Base-by-base conservation (phyloP, 1,140 invertebrate species). In the Macrosteles quadrilineatus region DNA sequence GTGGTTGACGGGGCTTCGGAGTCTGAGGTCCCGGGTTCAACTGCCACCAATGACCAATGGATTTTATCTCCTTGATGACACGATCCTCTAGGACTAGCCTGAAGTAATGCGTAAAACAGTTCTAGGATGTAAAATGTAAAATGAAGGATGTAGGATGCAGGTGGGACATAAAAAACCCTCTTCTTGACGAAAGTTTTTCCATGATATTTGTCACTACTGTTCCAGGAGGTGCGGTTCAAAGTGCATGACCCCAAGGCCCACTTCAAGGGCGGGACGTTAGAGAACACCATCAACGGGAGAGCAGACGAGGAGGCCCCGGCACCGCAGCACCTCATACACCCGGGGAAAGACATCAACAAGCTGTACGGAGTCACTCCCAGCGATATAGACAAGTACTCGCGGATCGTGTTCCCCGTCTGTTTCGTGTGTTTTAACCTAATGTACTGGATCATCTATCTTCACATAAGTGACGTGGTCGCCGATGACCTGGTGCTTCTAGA, bases 391-490 rank as follows among this genome's bases (percentile, higher is more conserved):
- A 98, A 97, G 83, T 97, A 97, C 79, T 96, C 93, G 36, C 88
- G 95, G 77, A 96, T 97, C 81, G 93, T 97, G 76, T 97, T 97
- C 82, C 95, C 95, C 6, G 94, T 98, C 57, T 96, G 94, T 84
- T 98, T 98, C 85, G 92, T 97, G 72, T 96, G 95, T 83, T 98
- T 98, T 87, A 97, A 98, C 82, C 87, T 97, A 64, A 97, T 96
- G 94, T 97, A 98, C 82, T 98, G 95, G 95, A 96, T 97, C 80
- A 97, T 97, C 76, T 97, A 97, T 79, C 85, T 97, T 73, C 94
- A 97, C 86, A 96, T 97, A 78, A 96, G 93, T 76, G 94, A 96
- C 84, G 93, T 96, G 71, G 91, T 96, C 69, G 93, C 93, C 78
- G 93, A 96, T 79, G 94, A 96, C 85, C 85, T 96, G 79, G 93